These are phyloP conservation scores for Tamias sibiricus DNA, from an alignment of 2,113 vertebrate genomes.

Conservation along the genomic window DNA sequence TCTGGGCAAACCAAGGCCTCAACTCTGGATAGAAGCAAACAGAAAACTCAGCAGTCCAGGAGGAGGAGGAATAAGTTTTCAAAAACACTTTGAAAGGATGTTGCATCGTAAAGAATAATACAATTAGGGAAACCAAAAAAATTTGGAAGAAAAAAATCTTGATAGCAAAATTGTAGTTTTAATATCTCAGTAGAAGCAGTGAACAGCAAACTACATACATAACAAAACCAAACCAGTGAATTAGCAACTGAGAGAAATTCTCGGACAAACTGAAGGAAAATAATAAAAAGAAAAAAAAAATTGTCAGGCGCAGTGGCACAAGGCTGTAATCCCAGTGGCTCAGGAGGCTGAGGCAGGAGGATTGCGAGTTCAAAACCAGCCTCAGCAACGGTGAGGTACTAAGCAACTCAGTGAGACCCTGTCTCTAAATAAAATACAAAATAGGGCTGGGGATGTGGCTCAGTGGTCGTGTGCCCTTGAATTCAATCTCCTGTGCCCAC, in stretches of 20 bases:
- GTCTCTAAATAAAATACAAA: too few relatives aligned
- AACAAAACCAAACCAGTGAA: not conserved
- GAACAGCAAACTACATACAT: not conserved
- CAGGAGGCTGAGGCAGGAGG: too few relatives aligned
- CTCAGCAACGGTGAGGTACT: too few relatives aligned
- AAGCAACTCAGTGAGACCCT: too few relatives aligned
- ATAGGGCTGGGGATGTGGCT: too few relatives aligned
- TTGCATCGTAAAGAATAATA: not conserved
- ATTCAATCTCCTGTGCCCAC: too few relatives aligned
- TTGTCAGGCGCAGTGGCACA: too few relatives aligned
- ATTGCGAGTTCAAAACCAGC: too few relatives aligned
- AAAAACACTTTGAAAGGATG: not conserved
- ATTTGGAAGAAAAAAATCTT: not conserved
- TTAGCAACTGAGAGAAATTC: conserved; percentile 28
- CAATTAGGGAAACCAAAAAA: not conserved
- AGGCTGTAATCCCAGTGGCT: too few relatives aligned
- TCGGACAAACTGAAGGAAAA: conserved; percentile 6
- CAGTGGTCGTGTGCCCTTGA: too few relatives aligned
- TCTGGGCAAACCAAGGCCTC: not conserved
- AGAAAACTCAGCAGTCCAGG: not conserved
- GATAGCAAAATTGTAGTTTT: not conserved
- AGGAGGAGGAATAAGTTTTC: conserved; percentile 9
- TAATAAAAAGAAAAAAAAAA: conserved; percentile 25
- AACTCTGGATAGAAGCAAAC: not conserved
- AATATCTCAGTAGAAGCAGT: not conserved